Evolutionary conservation across 2,888 invertebrate species (phyloP).

Genomic region (Drosophila atroscutellata): DNA sequence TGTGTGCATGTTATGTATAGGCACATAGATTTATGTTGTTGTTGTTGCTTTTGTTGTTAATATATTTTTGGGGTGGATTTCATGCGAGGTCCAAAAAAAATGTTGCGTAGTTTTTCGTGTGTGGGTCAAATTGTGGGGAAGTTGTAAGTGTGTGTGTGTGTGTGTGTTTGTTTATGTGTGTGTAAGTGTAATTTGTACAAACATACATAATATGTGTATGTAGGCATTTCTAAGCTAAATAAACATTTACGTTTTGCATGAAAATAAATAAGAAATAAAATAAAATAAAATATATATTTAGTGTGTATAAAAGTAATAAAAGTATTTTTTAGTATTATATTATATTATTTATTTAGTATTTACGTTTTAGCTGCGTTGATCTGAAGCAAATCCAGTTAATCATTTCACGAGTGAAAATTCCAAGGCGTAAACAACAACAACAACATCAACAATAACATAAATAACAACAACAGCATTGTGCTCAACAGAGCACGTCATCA

Average conservation of each 20-base stretch:
- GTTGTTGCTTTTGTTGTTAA: constrained; percentile 31
- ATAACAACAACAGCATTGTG: constrained; percentile 25
- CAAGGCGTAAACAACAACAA: constrained; percentile 42
- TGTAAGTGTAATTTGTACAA: not conserved
- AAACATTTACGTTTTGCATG: not conserved
- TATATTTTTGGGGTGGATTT: constrained; percentile 66
- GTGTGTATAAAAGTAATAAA: no score
- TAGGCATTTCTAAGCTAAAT: not conserved
- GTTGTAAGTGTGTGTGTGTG: not conserved
- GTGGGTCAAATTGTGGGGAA: constrained; percentile 22
- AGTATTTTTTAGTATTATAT: not conserved
- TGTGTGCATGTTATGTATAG: constrained; percentile 18
- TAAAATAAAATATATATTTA: not conserved
- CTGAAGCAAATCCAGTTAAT: constrained; percentile 73
- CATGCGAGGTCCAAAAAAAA: constrained; percentile 32
- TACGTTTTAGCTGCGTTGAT: constrained; percentile 57
- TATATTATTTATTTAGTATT: not conserved
- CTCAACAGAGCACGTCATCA: constrained; percentile 71
- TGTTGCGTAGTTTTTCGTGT: constrained; percentile 46
- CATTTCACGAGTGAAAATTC: constrained; percentile 72
- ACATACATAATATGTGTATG: not conserved
- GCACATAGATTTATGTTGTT: constrained; percentile 55
- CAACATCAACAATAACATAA: constrained; percentile 19
- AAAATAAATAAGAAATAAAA: not conserved
- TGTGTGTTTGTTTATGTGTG: not conserved